Evolutionary conservation across 2,888 invertebrate species (phyloP).

Genomic region (Nudaria mundana): DNA sequence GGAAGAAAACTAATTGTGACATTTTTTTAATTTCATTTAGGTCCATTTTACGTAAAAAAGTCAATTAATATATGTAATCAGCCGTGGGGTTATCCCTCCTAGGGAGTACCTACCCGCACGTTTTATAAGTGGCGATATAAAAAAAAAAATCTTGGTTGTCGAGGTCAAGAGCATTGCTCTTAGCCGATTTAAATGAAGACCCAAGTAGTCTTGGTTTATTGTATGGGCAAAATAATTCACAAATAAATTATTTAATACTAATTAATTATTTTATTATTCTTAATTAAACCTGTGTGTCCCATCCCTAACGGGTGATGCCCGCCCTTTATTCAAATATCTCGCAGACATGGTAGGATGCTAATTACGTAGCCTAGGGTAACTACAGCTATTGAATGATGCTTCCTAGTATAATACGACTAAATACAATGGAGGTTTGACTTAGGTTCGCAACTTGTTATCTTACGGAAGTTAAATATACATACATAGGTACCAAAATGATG

Average conservation of each 20-base stretch:
- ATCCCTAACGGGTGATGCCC: slow-evolving; percentile 17
- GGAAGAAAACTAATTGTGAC: too few species aligned
- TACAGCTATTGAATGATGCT: slow-evolving; percentile 47
- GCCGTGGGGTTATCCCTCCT: too few species aligned
- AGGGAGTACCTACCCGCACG: too few species aligned
- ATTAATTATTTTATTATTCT: background rate
- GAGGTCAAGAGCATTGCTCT: too few species aligned
- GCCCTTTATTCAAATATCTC: slow-evolving; percentile 62
- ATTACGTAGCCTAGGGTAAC: slow-evolving; percentile 60
- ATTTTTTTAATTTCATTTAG: too few species aligned
- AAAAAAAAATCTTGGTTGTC: too few species aligned
- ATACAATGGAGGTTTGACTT: slow-evolving; percentile 16
- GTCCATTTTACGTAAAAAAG: too few species aligned
- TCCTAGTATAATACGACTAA: slow-evolving; percentile 25
- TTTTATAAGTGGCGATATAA: too few species aligned
- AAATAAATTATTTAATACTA: background rate
- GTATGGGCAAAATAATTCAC: too few species aligned
- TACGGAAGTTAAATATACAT: background rate
- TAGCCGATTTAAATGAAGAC: too few species aligned
- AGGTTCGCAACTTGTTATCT: slow-evolving; percentile 21
- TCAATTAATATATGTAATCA: too few species aligned
- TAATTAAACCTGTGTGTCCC: slow-evolving; percentile 7
- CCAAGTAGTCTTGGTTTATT: too few species aligned
- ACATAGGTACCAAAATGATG: background rate
- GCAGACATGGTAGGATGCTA: slow-evolving; percentile 61